These are phyloP conservation scores for Yponomeuta cagnagella DNA, from an alignment of 2,888 invertebrate species.

Conservation along the genomic window DNA sequence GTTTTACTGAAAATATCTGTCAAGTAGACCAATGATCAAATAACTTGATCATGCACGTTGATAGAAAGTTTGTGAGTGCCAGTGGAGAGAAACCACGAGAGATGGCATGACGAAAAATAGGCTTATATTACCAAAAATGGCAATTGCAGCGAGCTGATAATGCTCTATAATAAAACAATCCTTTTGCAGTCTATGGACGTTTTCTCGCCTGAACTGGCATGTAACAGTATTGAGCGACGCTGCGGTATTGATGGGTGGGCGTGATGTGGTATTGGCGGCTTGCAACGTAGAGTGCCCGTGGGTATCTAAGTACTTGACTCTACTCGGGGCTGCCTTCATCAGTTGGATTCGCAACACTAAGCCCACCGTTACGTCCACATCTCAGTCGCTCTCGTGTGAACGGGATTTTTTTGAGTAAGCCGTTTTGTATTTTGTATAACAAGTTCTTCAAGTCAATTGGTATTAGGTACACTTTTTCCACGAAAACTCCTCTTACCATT, in stretches of 20 bases:
- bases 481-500: no score
- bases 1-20: no score
- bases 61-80: no score
- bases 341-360: slow-evolving; percentile 45
- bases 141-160: no score
- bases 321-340: slow-evolving; percentile 42
- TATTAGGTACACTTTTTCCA: no score
- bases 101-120: no score
- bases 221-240: slow-evolving; percentile 50
- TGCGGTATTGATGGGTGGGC: slow-evolving; percentile 40
- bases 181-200: slow-evolving; percentile 50
- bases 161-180: no score
- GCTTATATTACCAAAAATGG: no score
- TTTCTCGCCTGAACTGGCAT: slow-evolving; percentile 53
- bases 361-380: slow-evolving; percentile 26
- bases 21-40: no score
- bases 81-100: no score
- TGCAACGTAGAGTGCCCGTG: slow-evolving; percentile 54
- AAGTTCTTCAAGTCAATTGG: no score
- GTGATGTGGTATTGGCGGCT: slow-evolving; percentile 47
- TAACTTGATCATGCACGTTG: no score
- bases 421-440: background rate
- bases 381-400: slow-evolving; percentile 25
- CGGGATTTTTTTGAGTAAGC: slow-evolving; percentile 47
- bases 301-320: slow-evolving; percentile 44